Base-by-base conservation (phyloP, 2,113 vertebrate species). In the Tyrannus savana region DNA sequence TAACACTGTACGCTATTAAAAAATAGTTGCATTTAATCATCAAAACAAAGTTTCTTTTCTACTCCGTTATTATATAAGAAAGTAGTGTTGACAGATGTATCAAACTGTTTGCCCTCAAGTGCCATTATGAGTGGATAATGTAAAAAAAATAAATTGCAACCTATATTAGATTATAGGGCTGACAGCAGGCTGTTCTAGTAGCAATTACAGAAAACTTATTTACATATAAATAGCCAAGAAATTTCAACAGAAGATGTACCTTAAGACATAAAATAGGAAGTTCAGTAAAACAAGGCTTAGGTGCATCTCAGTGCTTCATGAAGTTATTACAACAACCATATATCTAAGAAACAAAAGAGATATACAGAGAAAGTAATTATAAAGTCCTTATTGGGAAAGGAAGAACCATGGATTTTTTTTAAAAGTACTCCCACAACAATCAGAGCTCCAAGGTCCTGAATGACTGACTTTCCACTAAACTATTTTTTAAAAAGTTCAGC, bases 141-240 rank as follows among this genome's bases (percentile, higher is more conserved):
- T 44, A 4, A 63, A 92, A 95, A 76, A 53, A 89, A 90, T 87
- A 96, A 87, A 33, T 75, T 90, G 50, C 46, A 95, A 90, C 52
- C 96, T 87, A 95, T 71, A 96, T 97, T 94, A 96, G 89, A 96
- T 96, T 94, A 96, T 75, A 84, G 52, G 67, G 35, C 39, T 94
- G 87, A 97, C 95, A 96, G 44, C 37, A 96, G 64, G 39, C 55
- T 90, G 87, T 96, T 96, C 72, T 80, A 58, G 39, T 56, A 84
- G 87, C 90, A 98, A 95, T 97, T 98, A 96, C 66, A 85, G 67
- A 96, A 93, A 90, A 78, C 92, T 64, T 96, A 98, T 97, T 98
- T 98, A 97, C 97, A 98, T 97, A 97, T 95, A 98, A 98, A 98
- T 96, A 97, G 96, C 75, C 93, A 83, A 49, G 79, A 97, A 96